Evolutionary conservation across 2,797 vertebrate species (phyloP), one percentile per base, ranked within the genome.

Genomic region (Ara ararauna): DNA sequence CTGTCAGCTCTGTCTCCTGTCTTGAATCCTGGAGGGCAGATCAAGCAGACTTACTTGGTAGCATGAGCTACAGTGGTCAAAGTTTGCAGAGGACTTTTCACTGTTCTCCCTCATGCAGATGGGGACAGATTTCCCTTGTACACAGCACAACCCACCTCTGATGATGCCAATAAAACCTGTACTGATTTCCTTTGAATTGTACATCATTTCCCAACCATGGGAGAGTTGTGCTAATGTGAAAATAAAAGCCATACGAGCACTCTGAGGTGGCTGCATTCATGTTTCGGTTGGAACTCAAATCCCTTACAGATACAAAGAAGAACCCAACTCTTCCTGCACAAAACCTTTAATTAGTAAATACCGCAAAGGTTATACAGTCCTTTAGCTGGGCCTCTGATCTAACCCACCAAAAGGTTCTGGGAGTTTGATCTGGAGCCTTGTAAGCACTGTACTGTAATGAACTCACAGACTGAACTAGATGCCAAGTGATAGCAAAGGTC

Each of bases 401-500:
- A 18, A 30, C 34, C 40, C 6, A 2, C n/a, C 3, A 2, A 26
- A 45, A 86, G 27, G 29, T 54, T 84, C 47, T 53, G 76, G 40
- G 29, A 42, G 23, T 51, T 84, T 56, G 67, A 65, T 73, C 50
- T 70, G 60, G 32, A 60, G 36, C 54, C 8, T 9, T 65, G 34
- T 42, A 44, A 89, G 47, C 66, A 13, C 87, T 85, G 54, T 65
- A n/a, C 34, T 75, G 42, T 32, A 85, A 58, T 73, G 64, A 90
- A 44, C 50, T 85, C 24, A 2, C 53, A 53, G 47, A 56, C 77
- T 82, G 10, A 75, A 75, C 64, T 21, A 91, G 89, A 23, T 60
- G 91, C 74, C 86, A 89, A 93, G 71, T 51, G 60, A n/a, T 54
- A 75, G 80, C 74, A 95, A 78, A 79, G 50, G 84, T 87, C 77